Evolutionary conservation across 2,888 invertebrate genomes (phyloP).

Genomic region (Acholoe squamosa): DNA sequence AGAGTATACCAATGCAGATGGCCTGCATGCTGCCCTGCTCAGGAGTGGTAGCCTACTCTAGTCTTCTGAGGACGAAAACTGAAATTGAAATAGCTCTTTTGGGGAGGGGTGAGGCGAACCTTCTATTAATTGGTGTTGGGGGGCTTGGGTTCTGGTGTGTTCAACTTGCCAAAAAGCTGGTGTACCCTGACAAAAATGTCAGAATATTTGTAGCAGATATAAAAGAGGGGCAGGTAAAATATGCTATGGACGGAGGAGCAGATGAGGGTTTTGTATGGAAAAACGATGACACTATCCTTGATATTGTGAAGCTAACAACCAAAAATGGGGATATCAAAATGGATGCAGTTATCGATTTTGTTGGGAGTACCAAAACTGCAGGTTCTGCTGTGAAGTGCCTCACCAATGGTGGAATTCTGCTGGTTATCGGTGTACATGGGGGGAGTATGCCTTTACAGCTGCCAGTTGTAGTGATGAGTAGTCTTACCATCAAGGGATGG

Average conservation of each 20-base stretch:
- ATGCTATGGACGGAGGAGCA: background rate
- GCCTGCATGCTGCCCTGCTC: conserved; percentile 45
- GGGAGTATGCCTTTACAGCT: background rate
- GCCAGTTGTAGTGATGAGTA: background rate
- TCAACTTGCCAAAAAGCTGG: background rate
- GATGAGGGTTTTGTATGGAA: conserved; percentile 21
- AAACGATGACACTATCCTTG: too few relatives aligned
- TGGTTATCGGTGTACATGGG: background rate
- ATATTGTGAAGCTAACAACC: background rate
- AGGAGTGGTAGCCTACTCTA: background rate
- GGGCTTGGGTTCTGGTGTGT: conserved; percentile 25
- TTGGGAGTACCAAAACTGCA: background rate
- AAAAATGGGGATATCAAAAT: background rate
- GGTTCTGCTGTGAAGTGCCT: background rate
- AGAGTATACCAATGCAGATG: background rate
- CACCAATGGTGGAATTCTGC: background rate
- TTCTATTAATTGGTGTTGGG: background rate
- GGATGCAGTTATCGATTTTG: conserved; percentile 18
- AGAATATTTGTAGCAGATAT: background rate
- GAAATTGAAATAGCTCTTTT: background rate
- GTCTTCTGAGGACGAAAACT: background rate
- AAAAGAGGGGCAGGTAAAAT: background rate
- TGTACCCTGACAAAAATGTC: background rate
- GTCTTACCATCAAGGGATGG: background rate
- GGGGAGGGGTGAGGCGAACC: background rate